phyloP scores from a whole-genome alignment of 2,888 invertebrate species.

The Ophioninae sp. region DNA sequence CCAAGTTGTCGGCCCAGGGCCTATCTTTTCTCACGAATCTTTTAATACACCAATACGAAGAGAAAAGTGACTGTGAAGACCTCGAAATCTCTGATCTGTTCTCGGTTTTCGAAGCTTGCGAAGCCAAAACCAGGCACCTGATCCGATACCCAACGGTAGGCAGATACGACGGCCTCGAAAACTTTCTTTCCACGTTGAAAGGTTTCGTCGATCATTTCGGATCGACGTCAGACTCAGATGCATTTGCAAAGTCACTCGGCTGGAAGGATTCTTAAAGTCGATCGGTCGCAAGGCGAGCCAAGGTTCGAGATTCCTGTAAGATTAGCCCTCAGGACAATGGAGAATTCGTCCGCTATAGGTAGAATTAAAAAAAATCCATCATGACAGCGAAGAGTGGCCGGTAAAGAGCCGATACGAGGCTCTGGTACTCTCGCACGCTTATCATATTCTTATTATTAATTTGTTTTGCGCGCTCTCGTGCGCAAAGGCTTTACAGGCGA shows the following conservation, averaged over 20 bases:
- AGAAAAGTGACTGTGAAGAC: too few species aligned
- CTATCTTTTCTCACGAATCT: not conserved
- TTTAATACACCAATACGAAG: too few species aligned
- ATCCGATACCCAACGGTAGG: not conserved
- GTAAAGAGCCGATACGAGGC: constrained; percentile 4
- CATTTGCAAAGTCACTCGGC: constrained; percentile 25
- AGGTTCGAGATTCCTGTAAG: constrained; percentile 49
- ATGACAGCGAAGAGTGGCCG: constrained; percentile 17
- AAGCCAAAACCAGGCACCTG: not conserved
- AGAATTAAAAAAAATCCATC: constrained; percentile 50
- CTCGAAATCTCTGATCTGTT: too few species aligned
- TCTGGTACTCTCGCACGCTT: constrained; percentile 49
- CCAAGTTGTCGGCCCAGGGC: not conserved
- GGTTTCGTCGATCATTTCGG: constrained; percentile 51
- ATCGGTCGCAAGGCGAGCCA: constrained; percentile 47
- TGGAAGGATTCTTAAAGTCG: constrained; percentile 34
- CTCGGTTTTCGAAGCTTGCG: not conserved
- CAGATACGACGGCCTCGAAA: not conserved
- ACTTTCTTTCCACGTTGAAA: constrained; percentile 9
- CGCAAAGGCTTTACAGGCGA: constrained; percentile 55
- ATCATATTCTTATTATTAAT: constrained; percentile 65
- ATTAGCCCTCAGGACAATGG: constrained; percentile 58
- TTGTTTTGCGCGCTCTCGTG: constrained; percentile 54
- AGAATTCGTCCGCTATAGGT: constrained; percentile 47
- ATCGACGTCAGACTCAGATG: constrained; percentile 9